Evolutionary conservation across 2,113 vertebrate species (phyloP).

Genomic region (Notothenia rossii): DNA sequence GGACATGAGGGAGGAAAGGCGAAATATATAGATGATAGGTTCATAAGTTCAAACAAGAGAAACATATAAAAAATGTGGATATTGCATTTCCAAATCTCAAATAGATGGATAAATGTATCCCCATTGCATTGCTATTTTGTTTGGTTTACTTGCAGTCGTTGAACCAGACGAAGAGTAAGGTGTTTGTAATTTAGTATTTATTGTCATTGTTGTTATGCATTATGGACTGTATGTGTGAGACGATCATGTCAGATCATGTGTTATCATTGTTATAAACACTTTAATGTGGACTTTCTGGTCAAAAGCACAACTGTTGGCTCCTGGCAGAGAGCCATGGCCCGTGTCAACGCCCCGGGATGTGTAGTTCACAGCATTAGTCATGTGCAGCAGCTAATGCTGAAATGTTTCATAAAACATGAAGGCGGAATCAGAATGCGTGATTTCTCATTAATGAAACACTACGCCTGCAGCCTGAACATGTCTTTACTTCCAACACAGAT

Average conservation of each 20-base stretch:
- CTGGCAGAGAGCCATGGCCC: background rate
- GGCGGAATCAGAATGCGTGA: background rate
- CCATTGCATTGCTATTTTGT: background rate
- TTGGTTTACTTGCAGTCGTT: background rate
- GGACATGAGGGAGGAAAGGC: constrained; percentile 62
- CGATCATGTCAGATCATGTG: background rate
- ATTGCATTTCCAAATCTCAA: background rate
- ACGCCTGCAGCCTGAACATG: background rate
- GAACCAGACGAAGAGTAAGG: background rate
- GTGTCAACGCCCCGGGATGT: constrained; percentile 6
- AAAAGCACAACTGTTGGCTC: background rate
- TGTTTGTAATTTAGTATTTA: background rate
- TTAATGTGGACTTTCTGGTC: constrained; percentile 4
- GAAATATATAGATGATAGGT: constrained; percentile 43
- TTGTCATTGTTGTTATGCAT: background rate
- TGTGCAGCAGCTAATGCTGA: background rate
- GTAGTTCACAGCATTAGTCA: constrained; percentile 14
- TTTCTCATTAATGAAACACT: constrained; percentile 13
- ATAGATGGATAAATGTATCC: background rate
- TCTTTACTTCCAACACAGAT: constrained; percentile 13
- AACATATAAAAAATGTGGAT: background rate
- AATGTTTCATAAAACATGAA: background rate
- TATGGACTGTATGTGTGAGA: background rate
- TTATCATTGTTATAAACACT: constrained; percentile 20
- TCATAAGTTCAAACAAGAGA: constrained; percentile 64